Conservation (phyloP, 2,113 vertebrate genomes). For the Ardeotis arabs region DNA sequence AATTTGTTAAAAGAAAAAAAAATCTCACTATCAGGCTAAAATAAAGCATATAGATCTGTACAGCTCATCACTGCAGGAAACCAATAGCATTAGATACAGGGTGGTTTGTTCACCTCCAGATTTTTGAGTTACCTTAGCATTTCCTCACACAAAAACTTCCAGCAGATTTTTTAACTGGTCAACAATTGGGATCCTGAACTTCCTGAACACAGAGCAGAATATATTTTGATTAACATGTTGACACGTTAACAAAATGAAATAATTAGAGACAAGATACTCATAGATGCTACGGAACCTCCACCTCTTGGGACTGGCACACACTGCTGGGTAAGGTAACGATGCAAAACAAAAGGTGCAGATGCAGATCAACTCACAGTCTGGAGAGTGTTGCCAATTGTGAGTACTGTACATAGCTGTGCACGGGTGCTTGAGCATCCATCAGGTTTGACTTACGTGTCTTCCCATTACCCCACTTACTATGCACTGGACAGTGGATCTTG, state of each 20-base stretch:
- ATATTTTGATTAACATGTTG: background rate
- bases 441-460: background rate
- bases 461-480: rapidly evolving
- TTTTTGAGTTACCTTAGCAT: background rate
- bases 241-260: background rate
- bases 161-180: conserved; percentile 25
- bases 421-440: rapidly evolving
- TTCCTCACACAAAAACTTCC: background rate
- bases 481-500: no score
- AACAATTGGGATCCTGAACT: background rate
- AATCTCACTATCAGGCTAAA: background rate
- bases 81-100: background rate
- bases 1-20: background rate
- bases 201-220: background rate
- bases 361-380: background rate
- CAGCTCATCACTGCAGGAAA: background rate
- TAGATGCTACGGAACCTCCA: background rate
- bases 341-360: background rate
- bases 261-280: background rate
- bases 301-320: background rate
- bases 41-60: background rate
- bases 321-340: background rate
- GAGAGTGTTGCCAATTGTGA: background rate
- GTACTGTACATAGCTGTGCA: background rate
- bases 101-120: background rate